Base-by-base conservation (phyloP, 2,113 vertebrate genomes). In the Lepidothrix coronata region DNA sequence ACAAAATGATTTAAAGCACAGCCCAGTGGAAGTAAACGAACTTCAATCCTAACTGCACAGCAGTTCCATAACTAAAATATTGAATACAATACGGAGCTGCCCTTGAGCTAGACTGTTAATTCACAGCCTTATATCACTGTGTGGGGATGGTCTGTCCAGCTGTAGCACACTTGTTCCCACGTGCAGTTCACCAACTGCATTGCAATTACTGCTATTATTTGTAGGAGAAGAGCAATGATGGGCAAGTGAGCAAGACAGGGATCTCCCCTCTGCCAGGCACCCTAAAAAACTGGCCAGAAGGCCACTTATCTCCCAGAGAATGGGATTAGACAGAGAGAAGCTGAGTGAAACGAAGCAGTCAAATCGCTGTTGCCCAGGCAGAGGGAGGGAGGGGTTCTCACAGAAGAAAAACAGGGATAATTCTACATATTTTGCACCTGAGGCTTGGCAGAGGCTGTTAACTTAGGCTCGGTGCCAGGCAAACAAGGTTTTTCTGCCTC, bases 361-460 rank as follows among this genome's bases (percentile, higher is more conserved):
- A 67, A 91, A 92, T 81, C 46, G 86, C 72, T 87, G 68, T 77
- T 78, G 86, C 35, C 28, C 76, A 95, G 73, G 73, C 79, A 86
- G 73, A 92, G 72, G 46, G 75, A 88, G 24, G 88, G 84, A 94
- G 85, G 77, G 44, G 48, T 48, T 89, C 89, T 91, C 46, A 31
- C 61, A 84, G 73, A 84, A 84, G 57, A 67, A 93, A 87, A 91
- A 4, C 68, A 44, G 0, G 73, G 80, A 84, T 87, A 92, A 89
- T 71, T 71, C 61, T 0, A 67, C 2, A 13, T 81, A 48, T 84
- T 93, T 84, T 95, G 73, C 52, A 95, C 94, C 93, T 93, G 94
- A 89, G 84, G 80, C 57, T 92, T 91, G 86, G 91, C 95, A 71
- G 62, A 87, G 57, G 48, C 89, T 89, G 88, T 91, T 92, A 71